phyloP scores from a whole-genome alignment of 2,113 vertebrate genomes.

The Cyprinodon brontotheroides region DNA sequence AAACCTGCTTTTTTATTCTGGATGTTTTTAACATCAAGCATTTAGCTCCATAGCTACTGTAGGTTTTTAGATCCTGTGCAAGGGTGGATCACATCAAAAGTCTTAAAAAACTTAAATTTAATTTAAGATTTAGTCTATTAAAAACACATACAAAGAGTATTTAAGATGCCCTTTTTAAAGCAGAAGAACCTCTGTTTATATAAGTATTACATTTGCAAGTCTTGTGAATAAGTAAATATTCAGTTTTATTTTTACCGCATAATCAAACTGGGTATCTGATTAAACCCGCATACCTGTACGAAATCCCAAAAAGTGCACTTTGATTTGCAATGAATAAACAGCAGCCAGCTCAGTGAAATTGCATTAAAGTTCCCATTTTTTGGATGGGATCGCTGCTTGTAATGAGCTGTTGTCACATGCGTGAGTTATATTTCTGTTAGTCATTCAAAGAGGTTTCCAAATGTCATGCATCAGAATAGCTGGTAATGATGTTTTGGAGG shows the following conservation, averaged over 20 bases:
- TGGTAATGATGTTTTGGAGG: constrained; percentile 11
- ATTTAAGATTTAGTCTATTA: not conserved
- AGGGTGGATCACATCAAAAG: too few relatives aligned
- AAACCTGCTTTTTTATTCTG: too few relatives aligned
- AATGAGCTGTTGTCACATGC: not conserved
- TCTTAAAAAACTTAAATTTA: not conserved
- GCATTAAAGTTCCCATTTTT: constrained; percentile 37
- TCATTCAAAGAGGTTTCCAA: not conserved
- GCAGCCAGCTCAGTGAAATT: not conserved
- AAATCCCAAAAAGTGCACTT: not conserved
- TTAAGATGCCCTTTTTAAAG: not conserved
- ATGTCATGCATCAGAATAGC: constrained; percentile 9
- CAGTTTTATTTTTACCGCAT: not conserved
- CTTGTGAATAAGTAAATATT: not conserved
- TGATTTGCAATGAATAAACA: not conserved
- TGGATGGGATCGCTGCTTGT: constrained; percentile 13
- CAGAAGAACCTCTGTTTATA: not conserved
- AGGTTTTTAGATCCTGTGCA: too few relatives aligned
- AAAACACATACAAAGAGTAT: not conserved
- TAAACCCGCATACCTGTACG: too few relatives aligned
- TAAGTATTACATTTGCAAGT: not conserved
- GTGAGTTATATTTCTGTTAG: not conserved
- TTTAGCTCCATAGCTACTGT: too few relatives aligned
- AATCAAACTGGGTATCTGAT: not conserved
- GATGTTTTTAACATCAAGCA: too few relatives aligned